Conservation (phyloP, 2,797 vertebrate species). For the Ciconia nigra region DNA sequence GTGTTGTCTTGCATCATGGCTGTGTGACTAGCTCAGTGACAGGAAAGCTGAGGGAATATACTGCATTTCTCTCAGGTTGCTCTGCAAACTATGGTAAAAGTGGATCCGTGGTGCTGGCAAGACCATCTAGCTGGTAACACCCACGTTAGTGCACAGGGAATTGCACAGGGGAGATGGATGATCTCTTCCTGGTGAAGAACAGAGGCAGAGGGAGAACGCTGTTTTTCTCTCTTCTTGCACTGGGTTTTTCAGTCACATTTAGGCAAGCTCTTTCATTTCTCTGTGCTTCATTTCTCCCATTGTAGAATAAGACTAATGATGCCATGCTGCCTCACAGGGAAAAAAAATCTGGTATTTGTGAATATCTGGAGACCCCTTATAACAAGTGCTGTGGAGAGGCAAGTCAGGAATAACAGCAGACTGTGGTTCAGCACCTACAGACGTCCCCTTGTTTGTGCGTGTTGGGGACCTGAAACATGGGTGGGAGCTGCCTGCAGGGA, state of each 20-base stretch:
- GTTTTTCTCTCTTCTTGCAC: neutral
- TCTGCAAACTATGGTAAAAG: neutral
- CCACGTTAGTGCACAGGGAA: neutral
- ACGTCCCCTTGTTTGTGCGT: accelerated
- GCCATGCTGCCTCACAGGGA: neutral
- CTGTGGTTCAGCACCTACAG: neutral
- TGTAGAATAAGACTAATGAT: neutral
- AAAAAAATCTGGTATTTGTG: neutral
- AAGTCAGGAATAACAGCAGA: neutral
- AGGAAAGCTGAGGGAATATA: neutral
- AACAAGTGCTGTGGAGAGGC: neutral
- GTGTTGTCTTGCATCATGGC: neutral
- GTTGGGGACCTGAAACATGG: neutral
- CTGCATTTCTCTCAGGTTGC: neutral
- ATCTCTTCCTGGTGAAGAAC: neutral
- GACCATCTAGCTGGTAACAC: neutral
- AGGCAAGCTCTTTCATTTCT: neutral
- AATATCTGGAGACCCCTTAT: neutral
- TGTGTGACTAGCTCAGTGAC: neutral
- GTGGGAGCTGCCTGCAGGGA: neutral
- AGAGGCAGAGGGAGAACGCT: neutral
- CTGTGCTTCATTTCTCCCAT: neutral
- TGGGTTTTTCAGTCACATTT: neutral
- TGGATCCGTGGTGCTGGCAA: accelerated
- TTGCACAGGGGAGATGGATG: neutral